A percentile compares a stretch with the other conserved stretches of the same genome.
Conservation (phyloP, 1,140 invertebrate genomes). For the Ylistrum balloti region DNA sequence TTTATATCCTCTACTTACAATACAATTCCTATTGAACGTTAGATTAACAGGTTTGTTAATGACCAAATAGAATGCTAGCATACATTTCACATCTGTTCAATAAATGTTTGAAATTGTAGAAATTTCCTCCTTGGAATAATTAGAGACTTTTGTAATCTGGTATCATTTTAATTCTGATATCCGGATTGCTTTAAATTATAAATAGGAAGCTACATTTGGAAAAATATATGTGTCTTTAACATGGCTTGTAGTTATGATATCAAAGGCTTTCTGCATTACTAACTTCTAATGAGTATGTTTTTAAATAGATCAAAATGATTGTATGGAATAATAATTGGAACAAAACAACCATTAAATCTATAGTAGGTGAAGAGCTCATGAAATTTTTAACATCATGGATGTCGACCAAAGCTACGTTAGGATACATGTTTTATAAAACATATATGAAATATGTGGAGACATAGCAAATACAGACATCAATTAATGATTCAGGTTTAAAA, state of each 20-base stretch:
- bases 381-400: not conserved
- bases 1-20: not conserved
- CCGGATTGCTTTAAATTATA: not conserved
- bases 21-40: not conserved
- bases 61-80: not conserved
- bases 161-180: not conserved
- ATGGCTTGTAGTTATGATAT: not conserved
- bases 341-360: slow-evolving; percentile 4
- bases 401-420: not conserved
- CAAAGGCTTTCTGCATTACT: slow-evolving; percentile 15
- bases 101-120: slow-evolving; percentile 9
- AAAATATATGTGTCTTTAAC: not conserved
- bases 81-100: not conserved
- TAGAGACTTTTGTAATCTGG: not conserved
- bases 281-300: not conserved
- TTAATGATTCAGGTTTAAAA: not conserved
- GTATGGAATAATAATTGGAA: not conserved
- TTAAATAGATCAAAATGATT: slow-evolving; percentile 40
- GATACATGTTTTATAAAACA: not conserved
- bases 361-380: not conserved
- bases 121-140: slow-evolving; percentile 6
- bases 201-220: slow-evolving; percentile 26
- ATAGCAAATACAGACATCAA: not conserved
- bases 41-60: not conserved
- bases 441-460: not conserved